A percentile compares a stretch with the other conserved stretches of the same genome.
phyloP scores from a whole-genome alignment of 1,140 invertebrate species.

The Leptinotarsa defecta region DNA sequence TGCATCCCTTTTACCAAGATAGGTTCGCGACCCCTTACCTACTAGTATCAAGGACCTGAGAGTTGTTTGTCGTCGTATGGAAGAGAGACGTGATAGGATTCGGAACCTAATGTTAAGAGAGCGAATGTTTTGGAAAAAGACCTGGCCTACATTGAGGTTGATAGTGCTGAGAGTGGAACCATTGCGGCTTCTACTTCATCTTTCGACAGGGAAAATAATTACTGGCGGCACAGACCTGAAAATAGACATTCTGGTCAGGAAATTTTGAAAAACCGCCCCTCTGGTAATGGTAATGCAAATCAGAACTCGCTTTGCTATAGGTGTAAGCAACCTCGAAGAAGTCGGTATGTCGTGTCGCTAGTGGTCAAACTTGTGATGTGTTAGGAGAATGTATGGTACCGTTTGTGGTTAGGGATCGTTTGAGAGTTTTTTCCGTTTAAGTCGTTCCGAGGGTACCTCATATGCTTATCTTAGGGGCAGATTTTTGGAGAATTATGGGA shows the following conservation, averaged over 20 bases:
- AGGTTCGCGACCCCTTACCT: slow-evolving; percentile 25
- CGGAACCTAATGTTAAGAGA: not conserved
- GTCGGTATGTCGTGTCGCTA: not conserved
- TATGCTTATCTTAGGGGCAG: not conserved
- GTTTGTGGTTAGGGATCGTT: not conserved
- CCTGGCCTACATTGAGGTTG: not conserved
- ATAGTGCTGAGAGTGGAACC: not conserved
- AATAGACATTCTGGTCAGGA: not conserved
- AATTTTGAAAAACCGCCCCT: not conserved
- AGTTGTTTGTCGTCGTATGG: slow-evolving; percentile 21
- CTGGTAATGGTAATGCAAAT: not conserved
- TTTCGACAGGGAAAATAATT: not conserved
- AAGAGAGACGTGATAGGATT: slow-evolving; percentile 13
- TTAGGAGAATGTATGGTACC: not conserved
- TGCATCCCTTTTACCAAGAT: slow-evolving; percentile 31
- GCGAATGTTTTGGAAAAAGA: not conserved
- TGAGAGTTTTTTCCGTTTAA: not conserved
- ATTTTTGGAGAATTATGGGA: too few species aligned
- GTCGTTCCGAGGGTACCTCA: not conserved
- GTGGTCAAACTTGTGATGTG: not conserved
- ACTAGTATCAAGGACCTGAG: slow-evolving; percentile 7
- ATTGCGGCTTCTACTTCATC: not conserved
- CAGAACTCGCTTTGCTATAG: not conserved
- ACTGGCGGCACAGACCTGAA: not conserved
- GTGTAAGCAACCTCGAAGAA: not conserved